Evolutionary conservation across 2,888 invertebrate species (phyloP), one percentile per base, ranked within the genome.

Genomic region (Dryococelus australis): DNA sequence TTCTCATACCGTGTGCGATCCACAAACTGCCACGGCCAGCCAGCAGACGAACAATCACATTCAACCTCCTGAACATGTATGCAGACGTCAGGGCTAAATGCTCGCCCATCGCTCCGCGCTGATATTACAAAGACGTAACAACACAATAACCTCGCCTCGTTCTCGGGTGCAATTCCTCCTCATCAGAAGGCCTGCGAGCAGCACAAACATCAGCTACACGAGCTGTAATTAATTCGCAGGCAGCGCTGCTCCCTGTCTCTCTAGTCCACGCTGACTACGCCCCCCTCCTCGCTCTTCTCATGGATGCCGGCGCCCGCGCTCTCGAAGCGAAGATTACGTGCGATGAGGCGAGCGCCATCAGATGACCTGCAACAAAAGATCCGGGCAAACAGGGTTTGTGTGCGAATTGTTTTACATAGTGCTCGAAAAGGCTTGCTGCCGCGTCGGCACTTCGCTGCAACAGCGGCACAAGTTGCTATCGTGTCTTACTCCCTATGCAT

Each of bases 341-440:
- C 47, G 47, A 47, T 16, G 47, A 16, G 16, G 65, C 65, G 65
- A 20, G n/a, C 20, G 65, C n/a, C 65, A 65, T 65, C 65, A 65
- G 65, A 65, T 65, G 65, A 65, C 65, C 43, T 84, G 43, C 43
- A 12, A 43, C 84, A 47, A n/a, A 84, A 26, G 47, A 20, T 85
- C 85, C 51, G 5, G 13, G 26, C 24, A 16, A 16, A 27, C 10
- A 20, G 0, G 28, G 83, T 1, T 12, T n/a, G 83, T 28, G 35
- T 27, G 28, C 43, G 43, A 83, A 83, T 43, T 83, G 83, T 28
- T 83, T 28, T 83, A 43, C 43, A 83, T 83, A 83, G 28, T 27
- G 26, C 47, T 16, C 65, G 43, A 26, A 47, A 24, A 43, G 85
- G 43, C 51, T 26, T 12, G 28, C 13, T 43, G 43, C 51, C 85